Evolutionary conservation across 2,797 vertebrate species (phyloP).

Genomic region (Eulemur mongoz): DNA sequence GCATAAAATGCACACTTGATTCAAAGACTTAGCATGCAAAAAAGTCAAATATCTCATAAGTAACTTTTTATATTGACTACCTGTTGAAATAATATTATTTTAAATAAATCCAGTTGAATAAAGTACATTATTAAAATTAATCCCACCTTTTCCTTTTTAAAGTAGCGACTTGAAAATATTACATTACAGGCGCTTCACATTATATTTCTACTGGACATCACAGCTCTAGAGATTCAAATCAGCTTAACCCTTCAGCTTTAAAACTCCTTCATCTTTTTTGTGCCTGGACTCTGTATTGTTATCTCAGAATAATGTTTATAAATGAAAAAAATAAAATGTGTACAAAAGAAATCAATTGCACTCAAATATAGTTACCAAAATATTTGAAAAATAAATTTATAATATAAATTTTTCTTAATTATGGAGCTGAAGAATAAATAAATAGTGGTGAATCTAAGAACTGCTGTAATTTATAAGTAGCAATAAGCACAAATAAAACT

Average conservation of each 20-base stretch:
- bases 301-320: background rate
- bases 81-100: background rate
- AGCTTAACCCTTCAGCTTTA: background rate
- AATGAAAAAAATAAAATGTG: background rate
- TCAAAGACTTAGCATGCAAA: background rate
- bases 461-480: background rate
- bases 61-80: background rate
- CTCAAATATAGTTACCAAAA: background rate
- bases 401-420: background rate
- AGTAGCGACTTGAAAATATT: background rate
- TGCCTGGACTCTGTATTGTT: background rate
- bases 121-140: background rate
- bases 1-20: background rate
- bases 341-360: conserved; percentile 21
- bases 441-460: background rate
- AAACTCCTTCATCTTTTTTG: background rate
- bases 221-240: background rate
- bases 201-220: background rate
- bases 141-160: background rate
- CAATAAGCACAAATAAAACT: background rate
- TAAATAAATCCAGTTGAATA: background rate
- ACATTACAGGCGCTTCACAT: background rate
- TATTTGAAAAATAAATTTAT: background rate
- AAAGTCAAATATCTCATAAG: background rate
- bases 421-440: background rate